Evolutionary conservation across 2,888 invertebrate genomes (phyloP).

Genomic region (Cerceris rybyensis): DNA sequence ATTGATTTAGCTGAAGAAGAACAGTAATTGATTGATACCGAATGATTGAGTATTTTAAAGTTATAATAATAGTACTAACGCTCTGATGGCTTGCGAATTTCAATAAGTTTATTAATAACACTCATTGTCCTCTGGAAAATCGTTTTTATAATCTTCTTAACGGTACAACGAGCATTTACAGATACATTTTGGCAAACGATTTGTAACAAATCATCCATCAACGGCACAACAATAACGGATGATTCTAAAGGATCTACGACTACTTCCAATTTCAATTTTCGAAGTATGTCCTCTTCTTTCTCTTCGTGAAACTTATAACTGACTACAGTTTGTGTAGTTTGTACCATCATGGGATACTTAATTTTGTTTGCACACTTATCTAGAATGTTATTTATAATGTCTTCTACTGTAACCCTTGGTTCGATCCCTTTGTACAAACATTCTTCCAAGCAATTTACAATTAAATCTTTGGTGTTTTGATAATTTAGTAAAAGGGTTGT

Average conservation of each 20-base stretch:
- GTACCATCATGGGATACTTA: conserved; percentile 50
- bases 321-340: conserved; percentile 61
- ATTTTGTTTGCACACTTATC: conserved; percentile 52
- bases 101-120: conserved; percentile 43
- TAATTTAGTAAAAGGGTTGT: conserved; percentile 60
- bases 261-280: conserved; percentile 52
- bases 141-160: conserved; percentile 26
- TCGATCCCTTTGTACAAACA: conserved; percentile 54
- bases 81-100: conserved; percentile 41
- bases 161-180: conserved; percentile 31
- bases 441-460: conserved; percentile 45
- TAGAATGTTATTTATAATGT: conserved; percentile 62
- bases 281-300: conserved; percentile 63
- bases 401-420: conserved; percentile 37
- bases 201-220: conserved; percentile 51
- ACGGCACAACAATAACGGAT: conserved; percentile 49
- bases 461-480: conserved; percentile 44
- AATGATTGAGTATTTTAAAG: not conserved
- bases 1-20: conserved; percentile 45
- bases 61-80: conserved; percentile 43
- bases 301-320: conserved; percentile 35
- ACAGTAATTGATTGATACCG: not conserved
- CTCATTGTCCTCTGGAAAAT: conserved; percentile 35
- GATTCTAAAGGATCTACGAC: conserved; percentile 62
- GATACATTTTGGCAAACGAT: conserved; percentile 28